Evolutionary conservation across 1,140 invertebrate genomes (phyloP).

Genomic region (Diuraphis noxia): DNA sequence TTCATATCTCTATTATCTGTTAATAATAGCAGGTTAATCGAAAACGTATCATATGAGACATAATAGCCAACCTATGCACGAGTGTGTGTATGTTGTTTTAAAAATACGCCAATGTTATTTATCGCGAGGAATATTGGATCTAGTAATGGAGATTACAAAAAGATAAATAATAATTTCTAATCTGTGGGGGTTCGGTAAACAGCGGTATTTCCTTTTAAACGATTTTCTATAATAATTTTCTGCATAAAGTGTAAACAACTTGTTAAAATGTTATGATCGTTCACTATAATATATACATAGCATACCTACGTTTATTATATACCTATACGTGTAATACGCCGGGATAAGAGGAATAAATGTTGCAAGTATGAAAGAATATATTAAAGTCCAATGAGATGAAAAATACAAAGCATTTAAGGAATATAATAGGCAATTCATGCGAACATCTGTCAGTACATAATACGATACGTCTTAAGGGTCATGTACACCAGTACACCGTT

Average conservation of each 20-base stretch:
- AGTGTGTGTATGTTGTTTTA: background rate
- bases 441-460: background rate
- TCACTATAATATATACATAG: background rate
- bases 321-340: background rate
- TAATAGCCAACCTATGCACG: background rate
- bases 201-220: background rate
- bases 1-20: background rate
- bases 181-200: background rate
- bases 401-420: slow-evolving; percentile 11
- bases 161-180: background rate
- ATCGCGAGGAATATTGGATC: background rate
- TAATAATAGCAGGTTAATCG: background rate
- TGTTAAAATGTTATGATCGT: background rate
- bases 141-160: too few species aligned
- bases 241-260: background rate
- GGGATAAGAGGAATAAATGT: background rate
- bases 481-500: background rate
- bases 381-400: background rate
- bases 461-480: background rate
- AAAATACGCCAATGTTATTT: background rate
- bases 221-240: background rate
- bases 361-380: background rate
- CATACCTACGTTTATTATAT: background rate
- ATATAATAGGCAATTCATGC: background rate
- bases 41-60: background rate